Conservation (phyloP, 1,140 invertebrate genomes). For the Tetramorium parvispinum region DNA sequence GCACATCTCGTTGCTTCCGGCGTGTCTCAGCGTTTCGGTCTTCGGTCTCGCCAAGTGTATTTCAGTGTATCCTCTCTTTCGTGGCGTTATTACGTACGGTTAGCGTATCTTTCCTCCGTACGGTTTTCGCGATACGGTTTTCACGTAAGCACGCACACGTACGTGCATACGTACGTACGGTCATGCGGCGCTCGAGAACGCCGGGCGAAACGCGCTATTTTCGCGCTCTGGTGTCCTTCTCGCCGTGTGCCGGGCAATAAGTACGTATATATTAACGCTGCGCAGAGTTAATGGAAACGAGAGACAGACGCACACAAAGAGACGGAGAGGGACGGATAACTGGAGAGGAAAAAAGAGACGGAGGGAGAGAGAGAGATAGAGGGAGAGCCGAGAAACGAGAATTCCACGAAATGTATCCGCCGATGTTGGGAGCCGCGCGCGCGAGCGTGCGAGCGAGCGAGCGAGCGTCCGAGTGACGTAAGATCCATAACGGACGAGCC, state of each 20-base stretch:
- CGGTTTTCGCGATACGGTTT: conserved; percentile 20
- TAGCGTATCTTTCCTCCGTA: not conserved
- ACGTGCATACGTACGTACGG: not conserved
- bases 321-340: conserved; percentile 6
- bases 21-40: conserved; percentile 15
- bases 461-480: conserved; percentile 46
- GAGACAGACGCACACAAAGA: conserved; percentile 12
- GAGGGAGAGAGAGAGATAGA: not conserved
- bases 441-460: conserved; percentile 27
- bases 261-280: conserved; percentile 52
- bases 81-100: conserved; percentile 49
- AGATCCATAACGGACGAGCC: conserved; percentile 57
- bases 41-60: conserved; percentile 47
- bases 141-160: not conserved
- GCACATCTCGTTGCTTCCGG: conserved; percentile 42
- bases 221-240: conserved; percentile 43
- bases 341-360: not conserved
- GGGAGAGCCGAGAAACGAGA: conserved; percentile 24
- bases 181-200: conserved; percentile 25
- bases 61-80: conserved; percentile 39
- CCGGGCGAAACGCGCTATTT: conserved; percentile 23
- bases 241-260: conserved; percentile 37
- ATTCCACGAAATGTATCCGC: conserved; percentile 61
- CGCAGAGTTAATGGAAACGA: conserved; percentile 54
- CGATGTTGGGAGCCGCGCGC: conserved; percentile 39